Evolutionary conservation across 2,113 vertebrate genomes (phyloP).

Genomic region (Lota lota): DNA sequence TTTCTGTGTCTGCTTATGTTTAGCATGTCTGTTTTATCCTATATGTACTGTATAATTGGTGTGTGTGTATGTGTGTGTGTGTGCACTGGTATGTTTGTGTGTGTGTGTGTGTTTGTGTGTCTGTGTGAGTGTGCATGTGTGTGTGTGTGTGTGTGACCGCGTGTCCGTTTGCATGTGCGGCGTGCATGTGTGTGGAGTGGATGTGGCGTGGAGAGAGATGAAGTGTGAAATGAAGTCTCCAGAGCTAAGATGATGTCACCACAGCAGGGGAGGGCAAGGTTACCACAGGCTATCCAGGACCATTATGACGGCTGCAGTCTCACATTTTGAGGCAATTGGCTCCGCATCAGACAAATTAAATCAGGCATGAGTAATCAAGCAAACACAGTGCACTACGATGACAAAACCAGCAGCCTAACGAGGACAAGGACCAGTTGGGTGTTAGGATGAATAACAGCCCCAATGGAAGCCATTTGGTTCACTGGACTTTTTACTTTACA

Average conservation of each 20-base stretch:
- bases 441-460: neutral
- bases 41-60: too few relatives aligned
- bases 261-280: slow-evolving; percentile 17
- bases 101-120: too few relatives aligned
- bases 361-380: slow-evolving; percentile 35
- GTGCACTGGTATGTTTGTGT: too few relatives aligned
- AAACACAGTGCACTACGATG: neutral
- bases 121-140: slow-evolving; percentile 6
- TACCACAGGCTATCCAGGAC: slow-evolving; percentile 19
- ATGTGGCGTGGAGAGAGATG: slow-evolving; percentile 33
- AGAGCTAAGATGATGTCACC: slow-evolving; percentile 38
- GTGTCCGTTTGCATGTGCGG: neutral
- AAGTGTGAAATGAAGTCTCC: slow-evolving; percentile 55
- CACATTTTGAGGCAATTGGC: slow-evolving; percentile 27
- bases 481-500: neutral
- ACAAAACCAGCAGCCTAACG: slow-evolving; percentile 29
- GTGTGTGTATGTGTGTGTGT: too few relatives aligned
- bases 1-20: too few relatives aligned
- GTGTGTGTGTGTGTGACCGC: neutral
- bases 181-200: slow-evolving; percentile 1
- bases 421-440: neutral
- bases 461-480: neutral
- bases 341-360: slow-evolving; percentile 45
- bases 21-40: too few relatives aligned
- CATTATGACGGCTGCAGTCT: slow-evolving; percentile 16